Evolutionary conservation across 2,888 invertebrate species (phyloP).

Genomic region (Oscheius onirici): DNA sequence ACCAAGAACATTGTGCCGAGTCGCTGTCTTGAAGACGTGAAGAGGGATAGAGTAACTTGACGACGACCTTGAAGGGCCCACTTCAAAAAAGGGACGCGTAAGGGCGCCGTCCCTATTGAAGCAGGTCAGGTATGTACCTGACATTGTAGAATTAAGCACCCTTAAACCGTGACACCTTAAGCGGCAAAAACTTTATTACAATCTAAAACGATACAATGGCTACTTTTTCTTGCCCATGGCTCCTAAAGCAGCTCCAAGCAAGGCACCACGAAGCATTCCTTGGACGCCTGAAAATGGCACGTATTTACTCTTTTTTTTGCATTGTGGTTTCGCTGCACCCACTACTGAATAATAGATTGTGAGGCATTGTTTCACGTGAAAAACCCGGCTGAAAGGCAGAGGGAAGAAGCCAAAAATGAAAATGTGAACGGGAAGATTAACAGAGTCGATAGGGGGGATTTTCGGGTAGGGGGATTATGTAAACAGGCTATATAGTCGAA

Average conservation of each 20-base stretch:
- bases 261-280: constrained; percentile 24
- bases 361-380: background rate
- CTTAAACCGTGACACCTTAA: background rate
- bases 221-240: constrained; percentile 23
- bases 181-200: background rate
- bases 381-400: background rate
- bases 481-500: background rate
- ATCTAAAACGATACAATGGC: background rate
- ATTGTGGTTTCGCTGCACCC: background rate
- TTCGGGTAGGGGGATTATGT: background rate
- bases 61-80: constrained; percentile 21
- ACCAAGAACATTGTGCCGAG: constrained; percentile 10
- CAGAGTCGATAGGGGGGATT: too few relatives aligned
- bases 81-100: constrained; percentile 32
- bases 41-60: constrained; percentile 19
- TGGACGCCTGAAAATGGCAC: background rate
- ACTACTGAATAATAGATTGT: background rate
- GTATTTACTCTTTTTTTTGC: background rate
- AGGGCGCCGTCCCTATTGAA: constrained; percentile 19
- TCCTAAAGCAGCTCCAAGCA: constrained; percentile 23
- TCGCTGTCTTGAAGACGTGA: background rate
- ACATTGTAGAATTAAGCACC: constrained; percentile 23
- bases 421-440: background rate
- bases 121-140: constrained; percentile 29
- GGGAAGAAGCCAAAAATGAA: background rate